Percentiles rank a stretch among this genome's conserved stretches.
phyloP scores from a whole-genome alignment of 2,888 invertebrate species.

The Nephrotoma flavescens region DNA sequence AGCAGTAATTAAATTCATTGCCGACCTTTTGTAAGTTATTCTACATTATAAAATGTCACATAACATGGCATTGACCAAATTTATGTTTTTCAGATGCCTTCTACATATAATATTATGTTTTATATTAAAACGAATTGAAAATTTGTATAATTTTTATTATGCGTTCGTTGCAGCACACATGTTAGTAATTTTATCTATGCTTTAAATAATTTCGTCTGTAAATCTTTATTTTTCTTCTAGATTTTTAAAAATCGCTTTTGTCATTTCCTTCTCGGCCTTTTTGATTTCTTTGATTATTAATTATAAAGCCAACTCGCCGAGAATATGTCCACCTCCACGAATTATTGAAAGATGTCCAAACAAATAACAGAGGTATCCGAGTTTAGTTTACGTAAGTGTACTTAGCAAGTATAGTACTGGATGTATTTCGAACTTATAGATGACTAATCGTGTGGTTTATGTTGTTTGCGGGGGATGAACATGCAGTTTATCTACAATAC shows the following conservation, averaged over 20 bases:
- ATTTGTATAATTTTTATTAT: neutral
- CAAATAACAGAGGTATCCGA: neutral
- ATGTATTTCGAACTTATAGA: neutral
- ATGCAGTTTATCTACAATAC: neutral
- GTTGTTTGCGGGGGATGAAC: neutral
- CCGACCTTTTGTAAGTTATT: neutral
- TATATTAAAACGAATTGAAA: neutral
- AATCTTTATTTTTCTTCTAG: neutral
- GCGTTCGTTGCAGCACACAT: neutral
- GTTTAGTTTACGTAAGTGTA: neutral
- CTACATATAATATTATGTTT: neutral
- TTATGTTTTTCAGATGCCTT: neutral
- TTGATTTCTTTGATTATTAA: neutral
- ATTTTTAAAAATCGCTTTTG: neutral
- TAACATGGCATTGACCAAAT: neutral
- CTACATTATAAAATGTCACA: neutral
- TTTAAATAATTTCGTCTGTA: neutral
- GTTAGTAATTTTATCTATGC: neutral
- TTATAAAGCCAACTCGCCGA: neutral
- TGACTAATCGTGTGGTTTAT: neutral
- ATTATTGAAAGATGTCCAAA: neutral
- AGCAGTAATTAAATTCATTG: neutral
- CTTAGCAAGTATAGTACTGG: neutral
- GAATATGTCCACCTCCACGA: neutral
- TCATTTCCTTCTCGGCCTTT: neutral